A percentile compares a stretch with the other conserved stretches of the same genome.
These are phyloP conservation scores for Ophraella communa DNA, from an alignment of 2,888 invertebrate species.

Conservation along the genomic window DNA sequence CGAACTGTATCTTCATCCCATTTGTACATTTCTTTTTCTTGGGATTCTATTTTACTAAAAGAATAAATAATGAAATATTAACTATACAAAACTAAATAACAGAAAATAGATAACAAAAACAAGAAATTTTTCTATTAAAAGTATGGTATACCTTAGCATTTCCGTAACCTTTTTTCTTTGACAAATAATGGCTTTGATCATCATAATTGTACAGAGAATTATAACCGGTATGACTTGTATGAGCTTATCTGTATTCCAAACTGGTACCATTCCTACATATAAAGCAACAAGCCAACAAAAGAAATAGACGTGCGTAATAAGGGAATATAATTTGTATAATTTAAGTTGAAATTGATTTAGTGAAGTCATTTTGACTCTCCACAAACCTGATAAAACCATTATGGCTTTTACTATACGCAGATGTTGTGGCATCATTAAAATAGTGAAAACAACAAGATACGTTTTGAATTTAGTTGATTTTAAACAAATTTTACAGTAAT, in stretches of 20 bases:
- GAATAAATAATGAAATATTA: background rate
- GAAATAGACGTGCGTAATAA: background rate
- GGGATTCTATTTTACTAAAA: background rate
- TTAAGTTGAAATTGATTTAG: background rate
- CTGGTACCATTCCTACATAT: background rate
- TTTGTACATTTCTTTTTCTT: background rate
- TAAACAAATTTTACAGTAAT: too few relatives aligned
- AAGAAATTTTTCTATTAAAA: too few relatives aligned
- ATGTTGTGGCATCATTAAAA: slow-evolving; percentile 15
- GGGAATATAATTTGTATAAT: background rate
- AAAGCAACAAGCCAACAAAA: background rate
- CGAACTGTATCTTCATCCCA: slow-evolving; percentile 53
- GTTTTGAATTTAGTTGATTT: too few relatives aligned
- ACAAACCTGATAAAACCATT: slow-evolving; percentile 9
- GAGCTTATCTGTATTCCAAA: background rate
- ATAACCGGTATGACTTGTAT: background rate
- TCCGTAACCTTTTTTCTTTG: slow-evolving; percentile 2
- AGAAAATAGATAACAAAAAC: too few relatives aligned
- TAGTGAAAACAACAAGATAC: too few relatives aligned
- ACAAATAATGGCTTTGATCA: background rate
- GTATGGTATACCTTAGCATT: background rate
- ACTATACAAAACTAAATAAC: too few relatives aligned
- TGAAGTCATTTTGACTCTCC: slow-evolving; percentile 1
- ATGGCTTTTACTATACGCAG: slow-evolving; percentile 5
- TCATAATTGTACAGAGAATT: background rate